phyloP scores from a whole-genome alignment of 1,140 invertebrate species.

The Drosophila nikananu region DNA sequence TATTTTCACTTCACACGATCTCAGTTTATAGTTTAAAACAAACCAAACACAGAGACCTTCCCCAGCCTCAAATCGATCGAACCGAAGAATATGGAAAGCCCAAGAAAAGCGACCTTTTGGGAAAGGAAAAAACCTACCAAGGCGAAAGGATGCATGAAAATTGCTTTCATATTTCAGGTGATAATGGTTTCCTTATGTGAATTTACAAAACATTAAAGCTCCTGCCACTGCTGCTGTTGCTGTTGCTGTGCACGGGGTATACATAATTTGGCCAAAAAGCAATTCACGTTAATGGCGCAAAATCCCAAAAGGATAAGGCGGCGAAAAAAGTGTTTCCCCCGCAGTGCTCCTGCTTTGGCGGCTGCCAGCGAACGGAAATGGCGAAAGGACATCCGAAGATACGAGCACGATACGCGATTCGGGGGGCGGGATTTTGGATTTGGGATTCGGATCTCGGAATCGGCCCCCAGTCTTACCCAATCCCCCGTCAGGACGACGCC shows the following conservation, averaged over 20 bases:
- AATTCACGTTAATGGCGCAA: constrained; percentile 83
- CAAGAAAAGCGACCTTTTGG: constrained; percentile 44
- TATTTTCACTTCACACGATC: not conserved
- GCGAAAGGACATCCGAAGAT: constrained; percentile 80
- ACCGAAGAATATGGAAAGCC: not conserved
- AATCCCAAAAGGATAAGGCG: constrained; percentile 83
- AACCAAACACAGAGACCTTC: not conserved
- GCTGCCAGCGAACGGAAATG: constrained; percentile 59
- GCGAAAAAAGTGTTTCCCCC: constrained; percentile 51
- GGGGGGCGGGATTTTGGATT: constrained; percentile 23
- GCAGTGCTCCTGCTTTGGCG: constrained; percentile 39
- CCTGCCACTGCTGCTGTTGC: constrained; percentile 30
- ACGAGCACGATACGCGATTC: constrained; percentile 66
- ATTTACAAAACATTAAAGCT: constrained; percentile 85
- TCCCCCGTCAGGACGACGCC: constrained; percentile 50
- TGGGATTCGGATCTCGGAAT: constrained; percentile 1
- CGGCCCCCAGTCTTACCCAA: not conserved
- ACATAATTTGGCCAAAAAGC: constrained; percentile 84
- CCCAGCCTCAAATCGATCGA: constrained; percentile 1
- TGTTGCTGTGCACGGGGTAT: constrained; percentile 52
- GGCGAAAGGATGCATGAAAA: constrained; percentile 83
- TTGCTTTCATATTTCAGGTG: constrained; percentile 85
- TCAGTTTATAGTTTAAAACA: not conserved
- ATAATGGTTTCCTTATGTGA: constrained; percentile 85
- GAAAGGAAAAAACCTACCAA: constrained; percentile 11